Conservation (phyloP, 2,113 vertebrate genomes). For the Halcyon senegalensis region DNA sequence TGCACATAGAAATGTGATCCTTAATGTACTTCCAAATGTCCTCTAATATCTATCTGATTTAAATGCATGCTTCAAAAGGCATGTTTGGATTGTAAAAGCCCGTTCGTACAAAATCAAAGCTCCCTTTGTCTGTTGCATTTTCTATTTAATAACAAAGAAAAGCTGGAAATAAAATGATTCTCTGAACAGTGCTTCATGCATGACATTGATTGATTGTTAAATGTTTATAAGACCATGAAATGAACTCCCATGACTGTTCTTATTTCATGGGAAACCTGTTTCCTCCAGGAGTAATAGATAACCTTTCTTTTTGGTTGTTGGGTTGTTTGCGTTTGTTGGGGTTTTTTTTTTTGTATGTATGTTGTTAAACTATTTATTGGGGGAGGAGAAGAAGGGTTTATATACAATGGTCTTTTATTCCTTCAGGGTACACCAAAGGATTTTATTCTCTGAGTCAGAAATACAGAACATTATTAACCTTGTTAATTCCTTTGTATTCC, state of each 20-base stretch:
- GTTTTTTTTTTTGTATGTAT: background rate
- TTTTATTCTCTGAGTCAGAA: background rate
- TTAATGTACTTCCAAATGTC: background rate
- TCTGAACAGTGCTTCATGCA: background rate
- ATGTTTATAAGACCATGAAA: background rate
- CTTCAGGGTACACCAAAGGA: background rate
- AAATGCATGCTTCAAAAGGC: background rate
- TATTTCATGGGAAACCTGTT: background rate
- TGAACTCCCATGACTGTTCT: background rate
- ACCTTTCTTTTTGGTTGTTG: background rate
- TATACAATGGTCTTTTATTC: background rate
- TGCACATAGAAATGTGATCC: background rate
- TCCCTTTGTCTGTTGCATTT: background rate
- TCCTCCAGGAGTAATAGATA: background rate
- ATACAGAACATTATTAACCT: background rate
- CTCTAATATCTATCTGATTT: background rate
- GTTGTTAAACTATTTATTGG: background rate
- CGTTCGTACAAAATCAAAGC: background rate
- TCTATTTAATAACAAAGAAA: background rate
- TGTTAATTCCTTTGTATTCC: constrained; percentile 13
- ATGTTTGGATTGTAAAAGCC: background rate
- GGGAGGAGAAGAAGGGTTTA: background rate
- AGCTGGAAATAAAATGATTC: background rate
- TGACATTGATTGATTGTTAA: background rate
- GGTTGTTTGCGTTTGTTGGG: background rate